A percentile compares a stretch with the other conserved stretches of the same genome.
phyloP scores from a whole-genome alignment of 2,797 vertebrate species.

The Clarias fuscus region DNA sequence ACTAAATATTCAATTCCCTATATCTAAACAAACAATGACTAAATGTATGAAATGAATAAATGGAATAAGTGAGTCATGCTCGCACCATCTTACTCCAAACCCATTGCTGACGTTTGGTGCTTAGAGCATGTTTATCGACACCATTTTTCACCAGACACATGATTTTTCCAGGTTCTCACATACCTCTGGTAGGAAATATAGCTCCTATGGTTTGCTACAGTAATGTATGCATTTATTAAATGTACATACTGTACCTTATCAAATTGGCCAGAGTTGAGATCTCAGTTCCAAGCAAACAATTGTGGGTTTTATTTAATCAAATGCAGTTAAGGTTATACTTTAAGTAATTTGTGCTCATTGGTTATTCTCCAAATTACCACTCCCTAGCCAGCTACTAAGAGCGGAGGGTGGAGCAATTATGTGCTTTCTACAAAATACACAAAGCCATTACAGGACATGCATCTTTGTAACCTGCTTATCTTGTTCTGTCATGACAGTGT shows the following conservation, averaged over 20 bases:
- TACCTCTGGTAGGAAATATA: not conserved
- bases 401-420: not conserved
- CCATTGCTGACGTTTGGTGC: not conserved
- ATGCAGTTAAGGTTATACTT: not conserved
- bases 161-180: not conserved
- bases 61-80: not conserved
- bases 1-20: not conserved
- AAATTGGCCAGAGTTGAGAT: not conserved
- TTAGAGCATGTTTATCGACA: not conserved
- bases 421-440: not conserved
- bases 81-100: not conserved
- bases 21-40: slow-evolving; percentile 1
- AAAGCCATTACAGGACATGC: not conserved
- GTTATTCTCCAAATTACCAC: not conserved
- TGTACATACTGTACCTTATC: not conserved
- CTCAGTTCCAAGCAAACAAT: not conserved
- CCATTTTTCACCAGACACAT: not conserved
- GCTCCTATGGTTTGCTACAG: not conserved
- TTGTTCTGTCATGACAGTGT: not conserved
- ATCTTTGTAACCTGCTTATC: not conserved
- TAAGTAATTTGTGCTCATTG: not conserved
- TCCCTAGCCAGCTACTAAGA: not conserved
- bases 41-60: slow-evolving; percentile 12
- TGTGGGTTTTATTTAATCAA: not conserved
- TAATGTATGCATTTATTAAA: not conserved